Evolutionary conservation across 2,888 invertebrate species (phyloP), one percentile per base, ranked within the genome.

Genomic region (Chironomus tentans): DNA sequence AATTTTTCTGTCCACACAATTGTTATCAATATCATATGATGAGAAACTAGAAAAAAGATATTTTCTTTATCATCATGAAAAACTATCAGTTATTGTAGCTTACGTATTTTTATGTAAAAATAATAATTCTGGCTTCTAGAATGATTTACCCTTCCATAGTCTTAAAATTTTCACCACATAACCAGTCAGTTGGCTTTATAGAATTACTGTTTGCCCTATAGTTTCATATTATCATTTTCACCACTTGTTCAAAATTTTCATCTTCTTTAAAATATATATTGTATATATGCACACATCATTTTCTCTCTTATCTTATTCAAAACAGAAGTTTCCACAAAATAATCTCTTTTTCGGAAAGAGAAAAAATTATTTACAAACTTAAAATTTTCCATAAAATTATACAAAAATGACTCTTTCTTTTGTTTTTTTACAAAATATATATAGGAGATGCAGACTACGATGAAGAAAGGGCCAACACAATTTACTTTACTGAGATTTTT

Each of bases 241-340:
- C 6, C 24, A 65, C 21, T 21, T 24, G 24, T 22, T 12, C 62
- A 38, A 38, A 12, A 7, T 62, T 22, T 12, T 4, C 18, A 3
- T 22, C 22, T 38, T 38, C 38, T 38, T 38, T 38, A 38, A 38
- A 38, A n/a, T n/a, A n/a, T n/a, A n/a, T n/a, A n/a, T n/a, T n/a
- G n/a, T n/a, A n/a, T n/a, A n/a, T 38, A 38, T 38, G 10, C 62
- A 62, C 22, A 65, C 65, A 65, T 65, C 65, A 24, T 65, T 21
- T 21, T 65, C 15, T 56, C 18, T 56, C 65, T 65, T 65, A 65
- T 65, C 65, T 65, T 24, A 24, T 21, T 21, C 21, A 65, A n/a
- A 65, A 65, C 65, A 65, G 65, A 65, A 65, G 65, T 65, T 65
- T 65, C 22, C 65, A 65, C 22, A 65, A 65, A 65, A 65, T 65